Evolutionary conservation across 2,888 invertebrate genomes (phyloP).

Genomic region (Dione vanillae): DNA sequence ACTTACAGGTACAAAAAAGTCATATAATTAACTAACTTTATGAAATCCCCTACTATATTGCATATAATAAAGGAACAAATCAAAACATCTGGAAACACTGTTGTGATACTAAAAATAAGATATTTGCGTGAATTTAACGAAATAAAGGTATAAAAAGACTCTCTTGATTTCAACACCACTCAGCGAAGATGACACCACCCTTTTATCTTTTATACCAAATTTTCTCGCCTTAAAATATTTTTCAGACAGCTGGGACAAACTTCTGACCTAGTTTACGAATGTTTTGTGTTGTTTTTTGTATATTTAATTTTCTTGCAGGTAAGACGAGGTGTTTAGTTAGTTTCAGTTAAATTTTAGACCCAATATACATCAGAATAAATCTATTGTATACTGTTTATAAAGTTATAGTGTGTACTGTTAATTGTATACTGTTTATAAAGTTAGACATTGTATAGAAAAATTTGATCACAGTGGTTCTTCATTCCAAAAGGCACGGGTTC

Average conservation of each 20-base stretch:
- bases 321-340: not conserved
- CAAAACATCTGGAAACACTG: not conserved
- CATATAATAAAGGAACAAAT: not conserved
- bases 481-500: no score
- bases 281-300: slow-evolving; percentile 6
- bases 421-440: no score
- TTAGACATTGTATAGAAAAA: no score
- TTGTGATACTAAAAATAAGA: slow-evolving; percentile 7
- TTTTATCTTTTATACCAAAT: slow-evolving; percentile 28
- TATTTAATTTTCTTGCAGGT: not conserved
- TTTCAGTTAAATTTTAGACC: no score
- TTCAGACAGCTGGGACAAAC: slow-evolving; percentile 24
- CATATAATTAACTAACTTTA: no score
- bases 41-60: no score
- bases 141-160: not conserved
- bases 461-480: no score
- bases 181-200: slow-evolving; percentile 16
- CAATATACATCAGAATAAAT: no score
- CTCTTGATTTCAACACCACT: slow-evolving; percentile 20
- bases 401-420: no score
- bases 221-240: slow-evolving; percentile 35
- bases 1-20: no score
- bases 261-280: slow-evolving; percentile 35
- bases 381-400: no score
- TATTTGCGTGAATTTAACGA: not conserved